Evolutionary conservation across 2,113 vertebrate species (phyloP), one percentile per base, ranked within the genome.

Genomic region (Tupaia chinensis): DNA sequence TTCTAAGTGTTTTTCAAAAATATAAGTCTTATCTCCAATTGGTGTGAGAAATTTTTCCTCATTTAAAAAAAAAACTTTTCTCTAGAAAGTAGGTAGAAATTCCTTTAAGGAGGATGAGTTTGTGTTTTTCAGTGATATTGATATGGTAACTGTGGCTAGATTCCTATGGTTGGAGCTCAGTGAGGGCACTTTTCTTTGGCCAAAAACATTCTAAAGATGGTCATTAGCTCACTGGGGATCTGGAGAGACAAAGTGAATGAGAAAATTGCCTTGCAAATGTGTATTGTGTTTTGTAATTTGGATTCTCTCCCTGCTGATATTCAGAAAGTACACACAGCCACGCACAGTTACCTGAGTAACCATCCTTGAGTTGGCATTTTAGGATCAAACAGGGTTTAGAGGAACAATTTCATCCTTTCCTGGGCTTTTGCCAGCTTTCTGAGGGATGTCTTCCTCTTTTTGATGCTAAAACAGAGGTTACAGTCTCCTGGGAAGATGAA

Each of bases 191-290:
- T 91, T 76, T 69, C n/a, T 87, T 86, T 56, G 17, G 9, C 61
- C 54, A 65, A 65, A 84, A 82, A 66, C 20, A 70, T 98, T 98
- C 95, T 96, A 95, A 97, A 97, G 97, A 97, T 97, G 95, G 11
- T 60, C 81, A 32, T 79, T 66, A 95, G 94, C 95, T 97, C 96
- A 94, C 95, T 89, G 23, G 92, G 93, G 97, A 94, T 94, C 91
- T 83, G 85, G 84, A 89, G 94, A 96, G 96, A 98, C 81, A 94
- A 85, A 97, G 56, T 93, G 97, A 97, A 98, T 97, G 95, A 98
- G 97, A 96, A 98, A 98, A 98, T 91, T 83, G 93, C 83, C 97
- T 97, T 97, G 95, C 29, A 96, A 96, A 96, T 66, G 22, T 4
- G 76, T 86, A 93, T 77, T 72, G 66, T 91, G 94, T 94, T 96